These are phyloP conservation scores for Eumeta japonica DNA, from an alignment of 1,140 invertebrate genomes.

Conservation along the genomic window DNA sequence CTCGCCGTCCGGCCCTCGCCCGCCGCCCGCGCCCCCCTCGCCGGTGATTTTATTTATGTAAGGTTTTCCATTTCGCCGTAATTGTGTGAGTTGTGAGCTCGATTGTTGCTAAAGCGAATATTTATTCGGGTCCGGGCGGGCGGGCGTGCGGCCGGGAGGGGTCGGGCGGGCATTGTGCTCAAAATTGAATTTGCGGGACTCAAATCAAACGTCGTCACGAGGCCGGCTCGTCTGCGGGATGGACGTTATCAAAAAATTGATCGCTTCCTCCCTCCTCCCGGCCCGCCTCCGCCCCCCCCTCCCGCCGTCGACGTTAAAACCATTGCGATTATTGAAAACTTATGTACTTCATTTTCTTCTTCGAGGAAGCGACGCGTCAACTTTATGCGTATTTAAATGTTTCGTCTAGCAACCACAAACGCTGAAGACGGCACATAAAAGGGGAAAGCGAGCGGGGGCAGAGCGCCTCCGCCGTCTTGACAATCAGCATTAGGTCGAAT, in stretches of 20 bases:
- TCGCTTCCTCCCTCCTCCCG: slow-evolving; percentile 14
- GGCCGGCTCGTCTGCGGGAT: slow-evolving; percentile 38
- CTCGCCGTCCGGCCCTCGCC: background rate
- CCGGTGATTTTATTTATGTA: slow-evolving; percentile 49
- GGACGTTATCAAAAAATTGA: slow-evolving; percentile 54
- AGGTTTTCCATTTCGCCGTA: slow-evolving; percentile 50
- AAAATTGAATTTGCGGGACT: slow-evolving; percentile 46
- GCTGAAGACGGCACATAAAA: too few species aligned
- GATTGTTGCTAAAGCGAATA: slow-evolving; percentile 52
- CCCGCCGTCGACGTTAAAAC: slow-evolving; percentile 7
- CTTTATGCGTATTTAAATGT: slow-evolving; percentile 11
- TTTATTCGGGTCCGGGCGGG: slow-evolving; percentile 43
- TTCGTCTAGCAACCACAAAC: slow-evolving; percentile 26
- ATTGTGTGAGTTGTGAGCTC: slow-evolving; percentile 48
- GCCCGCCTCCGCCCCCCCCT: background rate
- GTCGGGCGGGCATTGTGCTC: slow-evolving; percentile 31
- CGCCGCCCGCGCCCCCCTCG: slow-evolving; percentile 9
- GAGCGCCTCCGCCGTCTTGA: too few species aligned
- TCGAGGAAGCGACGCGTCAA: slow-evolving; percentile 9
- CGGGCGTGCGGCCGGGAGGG: slow-evolving; percentile 8
- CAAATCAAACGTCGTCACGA: slow-evolving; percentile 41
- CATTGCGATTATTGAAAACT: slow-evolving; percentile 6
- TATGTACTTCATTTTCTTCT: slow-evolving; percentile 18
- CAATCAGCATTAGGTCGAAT: slow-evolving; percentile 52
- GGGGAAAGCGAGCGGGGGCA: too few species aligned